Conservation (phyloP, 92 coral and sea anemone species). For the Phenganax marumi region DNA sequence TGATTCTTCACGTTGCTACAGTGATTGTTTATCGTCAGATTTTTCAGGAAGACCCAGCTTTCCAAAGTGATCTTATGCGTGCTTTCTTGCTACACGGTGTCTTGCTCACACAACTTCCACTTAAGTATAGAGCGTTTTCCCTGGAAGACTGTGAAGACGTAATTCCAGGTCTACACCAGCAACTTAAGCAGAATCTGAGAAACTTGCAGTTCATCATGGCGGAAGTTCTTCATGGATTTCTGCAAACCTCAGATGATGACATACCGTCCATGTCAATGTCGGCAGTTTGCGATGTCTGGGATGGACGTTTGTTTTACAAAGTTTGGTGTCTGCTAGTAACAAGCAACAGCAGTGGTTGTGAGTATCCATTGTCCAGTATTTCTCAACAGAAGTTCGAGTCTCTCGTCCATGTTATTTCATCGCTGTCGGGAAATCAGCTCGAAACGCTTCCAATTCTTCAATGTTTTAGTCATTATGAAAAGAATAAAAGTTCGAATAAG, state of each 20-base stretch:
- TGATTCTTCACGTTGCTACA: conserved; percentile 22
- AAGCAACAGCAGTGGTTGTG: background rate
- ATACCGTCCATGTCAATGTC: background rate
- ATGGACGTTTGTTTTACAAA: conserved; percentile 30
- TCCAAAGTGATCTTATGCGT: conserved; percentile 27
- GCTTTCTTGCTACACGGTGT: conserved; percentile 52
- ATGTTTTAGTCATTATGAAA: background rate
- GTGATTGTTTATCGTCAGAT: conserved; percentile 17
- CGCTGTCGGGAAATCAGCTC: conserved; percentile 2
- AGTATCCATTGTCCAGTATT: background rate
- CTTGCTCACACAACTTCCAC: conserved; percentile 51
- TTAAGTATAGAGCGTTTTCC: conserved; percentile 53
- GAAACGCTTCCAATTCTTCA: conserved; percentile 18
- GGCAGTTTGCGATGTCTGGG: conserved; percentile 31
- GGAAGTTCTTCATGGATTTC: conserved; percentile 12
- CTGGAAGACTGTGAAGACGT: background rate
- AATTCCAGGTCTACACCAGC: background rate
- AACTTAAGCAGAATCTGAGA: conserved; percentile 1
- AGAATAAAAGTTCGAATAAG: background rate
- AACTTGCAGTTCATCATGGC: conserved; percentile 28
- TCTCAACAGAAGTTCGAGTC: conserved; percentile 14
- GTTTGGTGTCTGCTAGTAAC: conserved; percentile 3
- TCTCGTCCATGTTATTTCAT: conserved; percentile 27
- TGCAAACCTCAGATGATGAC: background rate
- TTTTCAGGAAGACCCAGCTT: background rate